Conservation (phyloP, 1,140 invertebrate species). For the Heliconius nattereri region DNA sequence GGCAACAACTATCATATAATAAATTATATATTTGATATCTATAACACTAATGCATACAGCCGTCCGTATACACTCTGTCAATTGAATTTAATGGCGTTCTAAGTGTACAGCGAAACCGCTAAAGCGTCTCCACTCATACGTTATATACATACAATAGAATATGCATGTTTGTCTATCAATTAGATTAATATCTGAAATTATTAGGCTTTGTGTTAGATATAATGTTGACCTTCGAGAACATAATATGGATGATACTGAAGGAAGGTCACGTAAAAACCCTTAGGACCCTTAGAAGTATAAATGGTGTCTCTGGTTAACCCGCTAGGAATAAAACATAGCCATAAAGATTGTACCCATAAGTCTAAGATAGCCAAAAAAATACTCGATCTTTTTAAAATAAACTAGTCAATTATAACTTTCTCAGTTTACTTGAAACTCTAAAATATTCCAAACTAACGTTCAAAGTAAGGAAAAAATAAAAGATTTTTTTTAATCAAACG, state of each 20-base stretch:
- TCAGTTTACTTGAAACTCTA: background rate
- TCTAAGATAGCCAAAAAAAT: too few species aligned
- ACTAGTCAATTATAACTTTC: background rate
- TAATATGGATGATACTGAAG: too few species aligned
- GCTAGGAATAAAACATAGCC: too few species aligned
- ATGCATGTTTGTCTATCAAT: background rate
- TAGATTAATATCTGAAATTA: too few species aligned
- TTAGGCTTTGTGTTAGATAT: too few species aligned
- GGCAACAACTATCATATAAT: background rate
- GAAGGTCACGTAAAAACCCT: too few species aligned
- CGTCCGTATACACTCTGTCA: conserved; percentile 7
- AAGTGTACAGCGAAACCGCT: background rate
- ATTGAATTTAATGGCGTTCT: conserved; percentile 13
- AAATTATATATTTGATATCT: background rate
- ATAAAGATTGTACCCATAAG: too few species aligned
- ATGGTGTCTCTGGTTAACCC: too few species aligned
- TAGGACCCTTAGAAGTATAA: too few species aligned
- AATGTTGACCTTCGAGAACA: too few species aligned
- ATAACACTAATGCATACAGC: background rate
- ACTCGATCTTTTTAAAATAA: too few species aligned
- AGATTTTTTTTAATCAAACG: background rate
- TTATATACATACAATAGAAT: conserved; percentile 3
- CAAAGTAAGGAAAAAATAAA: background rate
- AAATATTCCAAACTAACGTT: background rate
- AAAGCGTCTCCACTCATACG: background rate